Evolutionary conservation across 1,140 invertebrate species (phyloP).

Genomic region (Dreissena rostriformis): DNA sequence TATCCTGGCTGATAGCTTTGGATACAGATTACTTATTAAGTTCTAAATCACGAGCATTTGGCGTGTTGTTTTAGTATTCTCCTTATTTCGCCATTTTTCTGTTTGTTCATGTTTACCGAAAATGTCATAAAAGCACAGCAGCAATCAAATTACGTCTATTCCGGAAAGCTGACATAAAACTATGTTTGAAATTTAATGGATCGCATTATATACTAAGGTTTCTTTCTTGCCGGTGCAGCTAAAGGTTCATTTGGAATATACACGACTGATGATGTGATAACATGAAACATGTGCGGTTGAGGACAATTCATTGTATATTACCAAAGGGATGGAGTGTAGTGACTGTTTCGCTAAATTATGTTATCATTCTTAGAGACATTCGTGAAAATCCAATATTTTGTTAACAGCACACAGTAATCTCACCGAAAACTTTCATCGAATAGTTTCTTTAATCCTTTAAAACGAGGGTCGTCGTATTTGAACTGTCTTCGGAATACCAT

Average conservation of each 20-base stretch:
- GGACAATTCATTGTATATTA: background rate
- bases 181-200: too few relatives aligned
- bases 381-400: background rate
- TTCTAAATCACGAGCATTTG: background rate
- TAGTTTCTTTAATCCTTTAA: slow-evolving; percentile 3
- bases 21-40: background rate
- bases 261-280: background rate
- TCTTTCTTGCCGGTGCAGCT: background rate
- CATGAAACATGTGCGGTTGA: background rate
- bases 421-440: slow-evolving; percentile 31
- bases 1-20: background rate
- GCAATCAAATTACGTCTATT: too few relatives aligned
- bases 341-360: background rate
- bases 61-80: too few relatives aligned
- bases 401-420: slow-evolving; percentile 10
- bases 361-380: background rate
- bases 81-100: too few relatives aligned
- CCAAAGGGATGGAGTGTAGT: background rate
- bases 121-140: too few relatives aligned
- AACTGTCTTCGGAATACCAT: slow-evolving; percentile 34
- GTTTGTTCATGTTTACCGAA: too few relatives aligned
- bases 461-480: slow-evolving; percentile 22
- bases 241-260: background rate
- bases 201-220: too few relatives aligned
- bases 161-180: too few relatives aligned